Evolutionary conservation across 2,888 invertebrate species (phyloP).

Genomic region (Beris morrisii): DNA sequence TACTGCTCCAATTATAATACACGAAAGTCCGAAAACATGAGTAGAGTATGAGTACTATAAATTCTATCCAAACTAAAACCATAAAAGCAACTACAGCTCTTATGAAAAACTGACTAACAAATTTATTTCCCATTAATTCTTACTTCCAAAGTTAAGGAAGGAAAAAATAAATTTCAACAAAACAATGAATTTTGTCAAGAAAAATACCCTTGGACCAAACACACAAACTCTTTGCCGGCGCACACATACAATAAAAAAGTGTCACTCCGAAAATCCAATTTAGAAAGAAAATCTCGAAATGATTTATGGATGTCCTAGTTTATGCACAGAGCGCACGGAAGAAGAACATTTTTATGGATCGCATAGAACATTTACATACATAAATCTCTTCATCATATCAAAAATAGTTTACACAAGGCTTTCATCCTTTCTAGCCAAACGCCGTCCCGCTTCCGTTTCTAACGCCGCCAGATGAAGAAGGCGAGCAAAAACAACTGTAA

Average conservation of each 20-base stretch:
- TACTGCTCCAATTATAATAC: too few species aligned
- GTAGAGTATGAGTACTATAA: too few species aligned
- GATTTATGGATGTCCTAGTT: conserved; percentile 25
- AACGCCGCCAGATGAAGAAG: conserved; percentile 5
- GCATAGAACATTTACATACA: conserved; percentile 19
- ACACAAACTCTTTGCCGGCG: too few species aligned
- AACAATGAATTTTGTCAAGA: too few species aligned
- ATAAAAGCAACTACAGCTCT: too few species aligned
- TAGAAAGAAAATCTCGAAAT: conserved; percentile 26
- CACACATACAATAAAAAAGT: not conserved
- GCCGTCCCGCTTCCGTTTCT: not conserved
- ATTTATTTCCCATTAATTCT: too few species aligned
- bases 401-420: conserved; percentile 28
- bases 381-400: conserved; percentile 28
- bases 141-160: too few species aligned
- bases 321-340: conserved; percentile 3
- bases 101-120: too few species aligned
- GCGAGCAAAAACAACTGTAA: conserved; percentile 13
- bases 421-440: conserved; percentile 14
- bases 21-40: too few species aligned
- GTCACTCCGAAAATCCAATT: conserved; percentile 21
- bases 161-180: too few species aligned
- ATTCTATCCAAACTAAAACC: too few species aligned
- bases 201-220: too few species aligned
- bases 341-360: conserved; percentile 6